Evolutionary conservation across 2,888 invertebrate genomes (phyloP).

Genomic region (Heteromurus nitidus): DNA sequence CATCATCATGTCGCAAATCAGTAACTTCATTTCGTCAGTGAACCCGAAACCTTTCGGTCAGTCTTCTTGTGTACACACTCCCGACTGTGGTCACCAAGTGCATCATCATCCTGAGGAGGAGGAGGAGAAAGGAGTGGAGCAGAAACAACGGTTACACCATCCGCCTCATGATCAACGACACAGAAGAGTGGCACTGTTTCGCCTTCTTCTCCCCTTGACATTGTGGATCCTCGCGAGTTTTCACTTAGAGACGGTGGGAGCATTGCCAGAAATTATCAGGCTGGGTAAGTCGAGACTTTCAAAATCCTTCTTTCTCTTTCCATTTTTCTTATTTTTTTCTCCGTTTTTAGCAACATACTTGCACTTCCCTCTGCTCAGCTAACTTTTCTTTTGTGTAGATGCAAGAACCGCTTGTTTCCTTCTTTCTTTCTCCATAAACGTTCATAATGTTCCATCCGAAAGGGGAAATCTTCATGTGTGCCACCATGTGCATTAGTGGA

Average conservation of each 20-base stretch:
- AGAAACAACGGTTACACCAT: background rate
- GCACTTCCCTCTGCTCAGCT: slow-evolving; percentile 7
- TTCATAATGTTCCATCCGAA: too few species aligned
- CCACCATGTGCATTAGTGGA: slow-evolving; percentile 36
- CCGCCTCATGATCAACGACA: slow-evolving; percentile 10
- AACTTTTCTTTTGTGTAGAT: background rate
- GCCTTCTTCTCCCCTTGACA: slow-evolving; percentile 55
- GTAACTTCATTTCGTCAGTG: slow-evolving; percentile 18
- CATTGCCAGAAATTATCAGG: slow-evolving; percentile 70
- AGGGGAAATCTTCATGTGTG: background rate
- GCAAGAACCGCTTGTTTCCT: too few species aligned
- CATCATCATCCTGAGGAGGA: slow-evolving; percentile 8
- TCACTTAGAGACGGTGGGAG: slow-evolving; percentile 47
- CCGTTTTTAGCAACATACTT: too few species aligned
- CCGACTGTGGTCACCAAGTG: slow-evolving; percentile 20
- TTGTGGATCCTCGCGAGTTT: slow-evolving; percentile 50
- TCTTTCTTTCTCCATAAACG: too few species aligned
- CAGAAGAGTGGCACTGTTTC: slow-evolving; percentile 17
- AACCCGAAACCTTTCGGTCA: slow-evolving; percentile 11
- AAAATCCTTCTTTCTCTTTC: background rate
- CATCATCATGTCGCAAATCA: slow-evolving; percentile 18
- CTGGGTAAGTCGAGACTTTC: slow-evolving; percentile 63
- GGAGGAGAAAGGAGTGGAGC: background rate
- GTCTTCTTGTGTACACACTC: background rate
- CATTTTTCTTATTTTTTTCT: too few species aligned